Base-by-base conservation (phyloP, 2,888 invertebrate species). In the Hypolimnas misippus region DNA sequence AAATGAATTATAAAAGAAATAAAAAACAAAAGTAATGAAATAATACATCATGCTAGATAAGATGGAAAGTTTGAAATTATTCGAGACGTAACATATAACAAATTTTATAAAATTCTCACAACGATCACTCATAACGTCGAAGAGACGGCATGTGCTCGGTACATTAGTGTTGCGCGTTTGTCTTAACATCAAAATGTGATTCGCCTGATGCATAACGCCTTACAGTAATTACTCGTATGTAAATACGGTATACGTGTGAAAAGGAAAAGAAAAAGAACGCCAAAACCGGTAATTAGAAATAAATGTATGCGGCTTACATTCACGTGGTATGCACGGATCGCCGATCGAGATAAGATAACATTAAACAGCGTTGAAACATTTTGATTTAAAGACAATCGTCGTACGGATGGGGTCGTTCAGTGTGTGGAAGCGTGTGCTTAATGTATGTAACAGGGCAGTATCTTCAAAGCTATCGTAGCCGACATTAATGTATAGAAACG, bases 291-390 rank as follows among this genome's bases (percentile, higher is more conserved):
- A 86, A 89, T 92, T 90, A 91, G 82, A 83, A 81, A 86, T 90
- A 90, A 91, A 90, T 87, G 86, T 86, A 86, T 81, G 84, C 86
- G 86, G 87, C 84, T 83, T 83, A 87, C 88, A 85, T 87, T 84
- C 86, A 79, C 83, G 84, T 81, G 81, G 83, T 85, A 88, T 87
- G 87, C 84, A 81, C 78, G 84, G 88, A 88, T 89, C 84, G 83
- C 75, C 82, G 89, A 89, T 89, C 74, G 62, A 84, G 91, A 91
- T 90, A 82, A 89, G 87, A 89, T 89, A 82, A 84, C 75, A 87
- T 90, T 86, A 87, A 87, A 86, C 81, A 87, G 89, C 87, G 89
- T 90, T 89, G 89, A 91, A 91, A 90, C 88, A 89, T 89, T 92
- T 89, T 89, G 91, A 91, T 90, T 87, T 84, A 87, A 87, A 89